A percentile compares a stretch with the other conserved stretches of the same genome.
These are phyloP conservation scores for Aurelia sp. DNA, from an alignment of 30 jellyfish, hydroid and myxozoan genomes.

Conservation along the genomic window DNA sequence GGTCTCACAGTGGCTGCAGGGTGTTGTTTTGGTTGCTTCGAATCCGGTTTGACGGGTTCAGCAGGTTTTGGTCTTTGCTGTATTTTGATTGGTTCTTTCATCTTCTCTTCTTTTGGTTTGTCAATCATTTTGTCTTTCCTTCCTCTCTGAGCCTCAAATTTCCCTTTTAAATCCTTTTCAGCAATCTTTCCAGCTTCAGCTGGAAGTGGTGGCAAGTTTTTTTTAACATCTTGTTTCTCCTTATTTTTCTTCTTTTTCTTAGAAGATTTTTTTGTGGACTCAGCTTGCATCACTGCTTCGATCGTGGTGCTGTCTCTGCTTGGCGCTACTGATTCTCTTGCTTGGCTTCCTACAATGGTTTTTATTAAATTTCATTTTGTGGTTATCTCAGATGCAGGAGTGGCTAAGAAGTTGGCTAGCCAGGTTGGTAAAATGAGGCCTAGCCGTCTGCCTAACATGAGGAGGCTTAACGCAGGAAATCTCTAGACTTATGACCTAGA, in stretches of 20 bases:
- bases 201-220: neutral
- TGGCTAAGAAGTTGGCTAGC: no score
- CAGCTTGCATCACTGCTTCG: conserved; percentile 50
- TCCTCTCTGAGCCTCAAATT: conserved; percentile 15
- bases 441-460: no score
- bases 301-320: conserved; percentile 12
- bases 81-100: conserved; percentile 69
- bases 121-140: conserved; percentile 31
- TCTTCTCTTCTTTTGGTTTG: conserved; percentile 43
- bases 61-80: conserved; percentile 74
- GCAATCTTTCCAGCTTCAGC: neutral
- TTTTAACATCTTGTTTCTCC: conserved; percentile 45
- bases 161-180: conserved; percentile 30
- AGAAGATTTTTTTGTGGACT: conserved; percentile 57
- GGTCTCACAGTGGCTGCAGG: conserved; percentile 39
- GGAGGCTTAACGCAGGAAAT: no score
- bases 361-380: no score
- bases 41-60: conserved; percentile 8
- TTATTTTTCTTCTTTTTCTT: conserved; percentile 71
- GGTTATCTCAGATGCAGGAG: no score
- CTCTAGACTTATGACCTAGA: no score
- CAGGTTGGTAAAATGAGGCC: no score
- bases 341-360: conserved; percentile 9
- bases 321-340: conserved; percentile 8
- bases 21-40: conserved; percentile 31